A percentile compares a stretch with the other conserved stretches of the same genome.
Conservation (phyloP, 2,888 invertebrate species). For the Diarsia mendica region DNA sequence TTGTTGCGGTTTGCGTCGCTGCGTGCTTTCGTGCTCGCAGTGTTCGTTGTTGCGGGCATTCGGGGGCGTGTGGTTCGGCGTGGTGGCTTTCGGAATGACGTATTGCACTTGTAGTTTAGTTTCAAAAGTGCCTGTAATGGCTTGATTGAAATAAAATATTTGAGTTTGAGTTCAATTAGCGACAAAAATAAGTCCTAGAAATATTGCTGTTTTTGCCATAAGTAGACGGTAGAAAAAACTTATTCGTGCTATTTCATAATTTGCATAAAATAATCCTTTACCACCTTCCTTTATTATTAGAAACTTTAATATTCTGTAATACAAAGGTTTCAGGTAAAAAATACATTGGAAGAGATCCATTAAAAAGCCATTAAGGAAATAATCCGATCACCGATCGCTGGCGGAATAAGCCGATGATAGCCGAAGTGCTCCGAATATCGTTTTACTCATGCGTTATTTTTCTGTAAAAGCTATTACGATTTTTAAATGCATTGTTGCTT, state of each 20-base stretch:
- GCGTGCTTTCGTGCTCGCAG: too few species aligned
- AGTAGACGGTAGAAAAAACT: slow-evolving; percentile 7
- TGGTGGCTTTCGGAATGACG: too few species aligned
- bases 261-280: slow-evolving; percentile 6
- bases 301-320: slow-evolving; percentile 9
- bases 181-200: too few species aligned
- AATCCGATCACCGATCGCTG: slow-evolving; percentile 44
- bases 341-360: slow-evolving; percentile 44
- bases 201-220: not conserved
- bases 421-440: slow-evolving; percentile 15
- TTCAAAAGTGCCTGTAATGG: too few species aligned
- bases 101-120: too few species aligned
- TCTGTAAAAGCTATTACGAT: slow-evolving; percentile 23
- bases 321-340: slow-evolving; percentile 42
- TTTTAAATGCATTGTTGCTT: slow-evolving; percentile 7
- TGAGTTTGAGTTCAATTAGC: too few species aligned
- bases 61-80: too few species aligned
- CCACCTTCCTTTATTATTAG: slow-evolving; percentile 15
- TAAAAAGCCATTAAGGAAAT: slow-evolving; percentile 51
- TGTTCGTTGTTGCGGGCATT: too few species aligned
- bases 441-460: slow-evolving; percentile 33
- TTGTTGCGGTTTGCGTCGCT: too few species aligned
- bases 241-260: not conserved
- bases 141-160: not conserved
- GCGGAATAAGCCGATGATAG: slow-evolving; percentile 47